Percentiles rank a stretch among this genome's conserved stretches.
Evolutionary conservation across 92 coral and sea anemone genomes (phyloP).

Genomic region (Parazoanthus swiftii): DNA sequence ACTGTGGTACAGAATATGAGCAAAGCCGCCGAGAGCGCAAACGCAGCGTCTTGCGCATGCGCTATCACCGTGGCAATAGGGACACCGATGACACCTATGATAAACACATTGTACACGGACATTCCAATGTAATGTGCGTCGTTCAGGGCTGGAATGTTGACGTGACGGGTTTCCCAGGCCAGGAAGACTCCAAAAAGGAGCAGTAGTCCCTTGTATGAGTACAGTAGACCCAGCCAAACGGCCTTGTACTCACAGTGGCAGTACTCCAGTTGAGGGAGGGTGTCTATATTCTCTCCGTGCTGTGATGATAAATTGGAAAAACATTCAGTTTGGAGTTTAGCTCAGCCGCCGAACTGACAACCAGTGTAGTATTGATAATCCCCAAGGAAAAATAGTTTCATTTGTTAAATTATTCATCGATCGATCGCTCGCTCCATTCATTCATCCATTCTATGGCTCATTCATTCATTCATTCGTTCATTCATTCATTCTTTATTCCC

Average conservation of each 20-base stretch:
- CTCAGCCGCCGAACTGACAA: not conserved
- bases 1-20: constrained; percentile 65
- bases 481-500: no score
- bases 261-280: constrained; percentile 33
- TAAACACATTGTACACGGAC: constrained; percentile 74
- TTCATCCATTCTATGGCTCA: not conserved
- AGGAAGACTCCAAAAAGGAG: constrained; percentile 58
- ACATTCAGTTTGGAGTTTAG: not conserved
- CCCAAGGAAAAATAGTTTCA: not conserved
- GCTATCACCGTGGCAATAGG: constrained; percentile 57
- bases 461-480: no score
- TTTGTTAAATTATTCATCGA: no score
- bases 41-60: constrained; percentile 51
- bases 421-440: no score
- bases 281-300: constrained; percentile 34
- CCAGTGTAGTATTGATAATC: no score
- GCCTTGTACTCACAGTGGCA: constrained; percentile 71
- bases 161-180: constrained; percentile 66
- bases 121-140: constrained; percentile 72
- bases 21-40: constrained; percentile 50
- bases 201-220: constrained; percentile 51
- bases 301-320: not conserved
- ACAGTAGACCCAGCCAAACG: constrained; percentile 65
- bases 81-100: constrained; percentile 57
- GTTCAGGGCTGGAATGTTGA: constrained; percentile 55